Percentiles rank a stretch among this genome's conserved stretches.
These are phyloP conservation scores for Rhinoptilus africanus DNA, from an alignment of 2,113 vertebrate genomes.

Conservation along the genomic window DNA sequence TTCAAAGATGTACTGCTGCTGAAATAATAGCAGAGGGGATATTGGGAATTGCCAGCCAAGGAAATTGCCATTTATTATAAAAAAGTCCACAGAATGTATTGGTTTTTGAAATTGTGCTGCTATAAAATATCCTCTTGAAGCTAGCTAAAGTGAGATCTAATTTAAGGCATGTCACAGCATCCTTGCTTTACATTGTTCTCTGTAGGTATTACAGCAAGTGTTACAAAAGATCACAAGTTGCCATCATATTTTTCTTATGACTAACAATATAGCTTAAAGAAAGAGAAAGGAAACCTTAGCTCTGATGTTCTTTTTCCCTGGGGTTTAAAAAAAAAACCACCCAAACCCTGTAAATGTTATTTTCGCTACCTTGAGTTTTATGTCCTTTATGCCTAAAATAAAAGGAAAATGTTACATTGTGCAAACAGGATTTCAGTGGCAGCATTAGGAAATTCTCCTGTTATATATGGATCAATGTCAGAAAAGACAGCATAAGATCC, in stretches of 20 bases:
- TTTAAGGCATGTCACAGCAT: conserved; percentile 27
- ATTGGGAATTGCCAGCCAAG: conserved; percentile 20
- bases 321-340: neutral
- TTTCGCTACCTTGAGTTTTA: neutral
- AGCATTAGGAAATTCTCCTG: neutral
- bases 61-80: conserved; percentile 4
- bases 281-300: neutral
- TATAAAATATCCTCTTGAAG: conserved; percentile 24
- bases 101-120: conserved; percentile 11
- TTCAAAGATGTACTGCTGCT: neutral
- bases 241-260: neutral
- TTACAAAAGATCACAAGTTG: conserved; percentile 14
- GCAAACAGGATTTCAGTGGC: neutral
- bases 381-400: neutral
- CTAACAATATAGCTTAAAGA: conserved; percentile 1
- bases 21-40: conserved; percentile 14
- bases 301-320: neutral
- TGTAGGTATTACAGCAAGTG: neutral
- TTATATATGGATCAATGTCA: neutral
- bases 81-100: neutral
- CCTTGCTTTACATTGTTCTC: conserved; percentile 14
- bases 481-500: neutral
- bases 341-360: neutral
- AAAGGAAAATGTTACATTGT: neutral
- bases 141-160: conserved; percentile 26